A percentile compares a stretch with the other conserved stretches of the same genome.
Evolutionary conservation across 2,113 vertebrate genomes (phyloP).

Genomic region (Monopterus albus): DNA sequence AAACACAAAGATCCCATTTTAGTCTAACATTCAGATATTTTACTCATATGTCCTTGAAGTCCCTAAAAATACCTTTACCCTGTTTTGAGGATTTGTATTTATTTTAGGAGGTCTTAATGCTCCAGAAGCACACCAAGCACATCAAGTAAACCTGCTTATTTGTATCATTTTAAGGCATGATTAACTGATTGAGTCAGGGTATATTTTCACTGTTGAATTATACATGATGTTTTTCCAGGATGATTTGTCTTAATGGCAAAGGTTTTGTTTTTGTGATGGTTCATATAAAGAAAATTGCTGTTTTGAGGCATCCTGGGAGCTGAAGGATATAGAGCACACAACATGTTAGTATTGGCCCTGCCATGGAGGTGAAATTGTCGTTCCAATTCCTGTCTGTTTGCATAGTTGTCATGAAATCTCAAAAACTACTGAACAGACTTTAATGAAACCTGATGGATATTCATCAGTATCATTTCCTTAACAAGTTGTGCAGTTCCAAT

Average conservation of each 20-base stretch:
- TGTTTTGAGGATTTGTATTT: constrained; percentile 3
- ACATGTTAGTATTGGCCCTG: constrained; percentile 34
- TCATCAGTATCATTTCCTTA: no score
- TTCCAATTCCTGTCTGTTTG: not conserved
- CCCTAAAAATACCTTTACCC: not conserved
- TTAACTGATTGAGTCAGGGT: not conserved
- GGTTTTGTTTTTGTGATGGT: constrained; percentile 2
- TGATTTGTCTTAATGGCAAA: constrained; percentile 1
- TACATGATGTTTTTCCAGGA: not conserved
- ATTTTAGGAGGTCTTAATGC: constrained; percentile 9
- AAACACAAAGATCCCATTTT: constrained; percentile 7
- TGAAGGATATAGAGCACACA: not conserved
- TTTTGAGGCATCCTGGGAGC: constrained; percentile 29
- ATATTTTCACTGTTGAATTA: not conserved
- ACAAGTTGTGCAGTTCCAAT: no score
- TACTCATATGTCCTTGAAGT: constrained; percentile 8
- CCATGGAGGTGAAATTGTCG: not conserved
- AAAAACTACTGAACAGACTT: no score
- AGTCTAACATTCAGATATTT: constrained; percentile 50
- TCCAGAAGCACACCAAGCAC: constrained; percentile 3
- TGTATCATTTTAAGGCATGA: not conserved
- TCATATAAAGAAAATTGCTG: constrained; percentile 46
- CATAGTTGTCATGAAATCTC: no score
- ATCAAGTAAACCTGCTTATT: not conserved
- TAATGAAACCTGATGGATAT: no score